Conservation (phyloP, 2,888 invertebrate species). For the Synanthedon myopaeformis region DNA sequence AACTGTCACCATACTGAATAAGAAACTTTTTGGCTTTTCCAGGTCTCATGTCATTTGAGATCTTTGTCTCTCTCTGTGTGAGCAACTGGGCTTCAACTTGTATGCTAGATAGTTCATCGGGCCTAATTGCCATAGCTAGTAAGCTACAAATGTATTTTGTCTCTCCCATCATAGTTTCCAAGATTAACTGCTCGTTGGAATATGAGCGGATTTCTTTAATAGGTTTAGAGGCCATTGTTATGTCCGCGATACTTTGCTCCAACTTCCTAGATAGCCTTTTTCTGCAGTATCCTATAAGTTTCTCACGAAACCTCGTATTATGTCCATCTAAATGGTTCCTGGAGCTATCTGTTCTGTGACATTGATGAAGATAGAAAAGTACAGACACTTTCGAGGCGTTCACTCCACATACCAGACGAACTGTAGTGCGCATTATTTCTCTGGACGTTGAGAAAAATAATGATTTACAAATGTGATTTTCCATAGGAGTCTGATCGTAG, state of each 20-base stretch:
- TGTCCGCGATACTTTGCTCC: slow-evolving; percentile 40
- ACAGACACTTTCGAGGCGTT: slow-evolving; percentile 43
- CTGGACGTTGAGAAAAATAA: slow-evolving; percentile 44
- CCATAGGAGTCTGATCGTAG: slow-evolving; percentile 55
- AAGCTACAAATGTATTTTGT: slow-evolving; percentile 48
- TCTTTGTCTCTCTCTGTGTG: slow-evolving; percentile 19
- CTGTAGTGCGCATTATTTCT: slow-evolving; percentile 50
- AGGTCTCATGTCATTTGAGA: slow-evolving; percentile 25
- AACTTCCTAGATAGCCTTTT: slow-evolving; percentile 38
- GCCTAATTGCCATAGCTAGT: slow-evolving; percentile 53
- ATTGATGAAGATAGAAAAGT: slow-evolving; percentile 57
- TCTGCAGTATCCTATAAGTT: slow-evolving; percentile 44
- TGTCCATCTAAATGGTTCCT: slow-evolving; percentile 46
- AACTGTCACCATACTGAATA: slow-evolving; percentile 43
- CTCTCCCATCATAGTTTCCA: slow-evolving; percentile 49
- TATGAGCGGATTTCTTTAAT: slow-evolving; percentile 45
- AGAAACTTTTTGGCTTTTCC: slow-evolving; percentile 41
- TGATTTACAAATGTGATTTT: slow-evolving; percentile 36
- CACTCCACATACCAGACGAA: slow-evolving; percentile 48
- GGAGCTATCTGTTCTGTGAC: slow-evolving; percentile 39
- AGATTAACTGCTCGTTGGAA: slow-evolving; percentile 39
- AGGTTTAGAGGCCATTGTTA: slow-evolving; percentile 31
- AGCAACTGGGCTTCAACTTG: slow-evolving; percentile 39
- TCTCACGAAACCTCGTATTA: slow-evolving; percentile 47
- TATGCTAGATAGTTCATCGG: slow-evolving; percentile 45